Conservation (phyloP, 2,888 invertebrate genomes). For the Melikaiella ostensackeni region DNA sequence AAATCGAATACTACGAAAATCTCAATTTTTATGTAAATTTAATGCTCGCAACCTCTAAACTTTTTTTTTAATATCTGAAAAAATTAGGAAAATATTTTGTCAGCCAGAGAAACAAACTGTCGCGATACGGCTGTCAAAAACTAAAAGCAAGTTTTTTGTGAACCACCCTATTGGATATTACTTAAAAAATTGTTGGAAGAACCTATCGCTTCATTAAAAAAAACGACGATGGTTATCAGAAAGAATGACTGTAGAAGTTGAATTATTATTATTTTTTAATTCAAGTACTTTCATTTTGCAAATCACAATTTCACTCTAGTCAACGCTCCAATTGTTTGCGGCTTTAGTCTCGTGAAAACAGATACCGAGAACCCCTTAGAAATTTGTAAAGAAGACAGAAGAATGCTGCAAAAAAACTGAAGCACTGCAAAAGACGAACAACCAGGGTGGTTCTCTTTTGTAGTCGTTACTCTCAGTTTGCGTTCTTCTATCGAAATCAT, state of each 20-base stretch:
- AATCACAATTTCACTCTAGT: neutral
- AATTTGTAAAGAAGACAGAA: neutral
- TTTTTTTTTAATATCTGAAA: too few species aligned
- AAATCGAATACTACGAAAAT: too few species aligned
- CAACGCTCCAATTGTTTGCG: neutral
- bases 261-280: neutral
- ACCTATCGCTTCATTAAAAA: neutral
- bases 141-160: too few species aligned
- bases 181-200: neutral
- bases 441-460: neutral
- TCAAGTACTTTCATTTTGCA: neutral
- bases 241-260: neutral
- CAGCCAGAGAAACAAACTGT: too few species aligned
- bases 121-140: too few species aligned
- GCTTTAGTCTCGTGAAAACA: neutral
- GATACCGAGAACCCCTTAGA: neutral
- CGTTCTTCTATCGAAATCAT: neutral
- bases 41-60: too few species aligned
- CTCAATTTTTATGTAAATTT: too few species aligned
- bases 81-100: too few species aligned
- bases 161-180: too few species aligned
- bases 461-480: neutral
- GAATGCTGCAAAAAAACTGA: neutral
- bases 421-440: neutral
- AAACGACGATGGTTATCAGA: neutral